Evolutionary conservation across 2,888 invertebrate genomes (phyloP).

Genomic region (Agelastica alni): DNA sequence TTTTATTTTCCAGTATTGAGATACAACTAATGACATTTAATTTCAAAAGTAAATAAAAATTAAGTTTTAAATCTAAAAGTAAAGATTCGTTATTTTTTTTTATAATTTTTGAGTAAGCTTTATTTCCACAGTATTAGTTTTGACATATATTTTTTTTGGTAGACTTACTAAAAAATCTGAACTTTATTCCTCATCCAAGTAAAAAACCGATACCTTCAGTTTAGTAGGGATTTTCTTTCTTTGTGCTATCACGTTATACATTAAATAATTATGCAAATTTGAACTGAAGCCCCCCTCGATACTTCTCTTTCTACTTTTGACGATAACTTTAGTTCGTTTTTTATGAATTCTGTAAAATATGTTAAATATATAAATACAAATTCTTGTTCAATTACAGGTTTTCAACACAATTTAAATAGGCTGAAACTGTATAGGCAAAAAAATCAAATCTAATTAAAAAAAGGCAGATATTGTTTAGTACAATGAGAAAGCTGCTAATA

Average conservation of each 20-base stretch:
- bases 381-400: no score
- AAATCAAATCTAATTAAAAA: neutral
- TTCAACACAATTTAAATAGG: no score
- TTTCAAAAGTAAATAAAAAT: no score
- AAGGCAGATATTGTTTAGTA: no score
- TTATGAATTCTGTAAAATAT: constrained; percentile 39
- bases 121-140: constrained; percentile 16
- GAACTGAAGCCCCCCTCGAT: constrained; percentile 30
- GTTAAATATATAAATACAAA: no score
- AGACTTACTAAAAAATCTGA: constrained; percentile 19
- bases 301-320: constrained; percentile 31
- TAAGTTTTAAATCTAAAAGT: no score
- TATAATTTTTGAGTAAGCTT: constrained; percentile 19
- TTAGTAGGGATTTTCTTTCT: constrained; percentile 29
- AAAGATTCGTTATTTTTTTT: no score
- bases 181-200: constrained; percentile 21
- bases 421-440: no score
- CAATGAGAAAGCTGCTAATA: no score
- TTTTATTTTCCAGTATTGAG: no score
- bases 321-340: constrained; percentile 39
- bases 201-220: constrained; percentile 19
- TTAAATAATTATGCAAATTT: constrained; percentile 27
- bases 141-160: constrained; percentile 1
- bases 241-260: constrained; percentile 30
- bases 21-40: no score